Percentiles rank a stretch among this genome's conserved stretches.
These are phyloP conservation scores for Menidia beryllina DNA, from an alignment of 2,113 vertebrate species.

Conservation along the genomic window DNA sequence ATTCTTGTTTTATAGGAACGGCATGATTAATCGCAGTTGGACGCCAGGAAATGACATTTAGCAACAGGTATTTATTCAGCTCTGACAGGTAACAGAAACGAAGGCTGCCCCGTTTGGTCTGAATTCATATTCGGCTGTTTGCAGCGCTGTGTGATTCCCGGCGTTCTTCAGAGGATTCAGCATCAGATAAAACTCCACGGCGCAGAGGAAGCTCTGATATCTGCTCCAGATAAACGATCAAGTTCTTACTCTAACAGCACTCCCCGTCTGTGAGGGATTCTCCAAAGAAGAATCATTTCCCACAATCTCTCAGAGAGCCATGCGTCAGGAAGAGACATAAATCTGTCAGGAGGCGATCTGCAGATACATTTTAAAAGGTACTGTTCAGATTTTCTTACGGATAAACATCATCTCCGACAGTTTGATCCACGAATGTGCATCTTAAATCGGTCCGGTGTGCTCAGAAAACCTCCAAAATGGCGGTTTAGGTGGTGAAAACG, in stretches of 20 bases:
- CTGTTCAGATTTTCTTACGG: neutral
- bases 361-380: neutral
- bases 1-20: conserved; percentile 28
- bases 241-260: conserved; percentile 14
- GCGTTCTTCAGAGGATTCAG: conserved; percentile 49
- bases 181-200: conserved; percentile 37
- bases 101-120: neutral
- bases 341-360: neutral
- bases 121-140: neutral
- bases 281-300: neutral
- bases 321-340: neutral
- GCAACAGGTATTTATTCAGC: conserved; percentile 26
- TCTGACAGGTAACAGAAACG: neutral
- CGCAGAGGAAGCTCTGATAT: conserved; percentile 32
- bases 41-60: conserved; percentile 33
- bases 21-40: conserved; percentile 41
- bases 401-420: neutral
- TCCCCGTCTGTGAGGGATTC: conserved; percentile 5
- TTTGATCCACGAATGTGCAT: neutral
- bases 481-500: conserved; percentile 24
- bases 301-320: neutral
- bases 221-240: conserved; percentile 20
- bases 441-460: neutral
- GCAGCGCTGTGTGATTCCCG: conserved; percentile 33
- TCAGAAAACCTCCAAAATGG: conserved; percentile 10